These are phyloP conservation scores for Scleropages formosus DNA, from an alignment of 2,797 vertebrate genomes.

Conservation along the genomic window DNA sequence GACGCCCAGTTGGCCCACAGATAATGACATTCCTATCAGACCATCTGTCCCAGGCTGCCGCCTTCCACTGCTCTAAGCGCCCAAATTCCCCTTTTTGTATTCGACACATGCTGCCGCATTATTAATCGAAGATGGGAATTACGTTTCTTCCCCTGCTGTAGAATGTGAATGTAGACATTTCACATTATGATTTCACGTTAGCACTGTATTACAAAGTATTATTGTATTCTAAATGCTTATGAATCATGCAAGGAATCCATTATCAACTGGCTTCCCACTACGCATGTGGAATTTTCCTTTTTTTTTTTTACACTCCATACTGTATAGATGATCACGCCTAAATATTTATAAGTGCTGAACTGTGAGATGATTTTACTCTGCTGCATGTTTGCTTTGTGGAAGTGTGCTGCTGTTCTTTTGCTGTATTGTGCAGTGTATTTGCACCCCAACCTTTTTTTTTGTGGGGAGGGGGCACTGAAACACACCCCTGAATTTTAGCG, in stretches of 20 bases:
- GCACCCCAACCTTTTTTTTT: too few relatives aligned
- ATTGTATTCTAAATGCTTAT: slow-evolving; percentile 12
- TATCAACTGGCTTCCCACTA: not conserved
- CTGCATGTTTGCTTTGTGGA: too few relatives aligned
- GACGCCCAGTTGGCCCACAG: slow-evolving; percentile 3
- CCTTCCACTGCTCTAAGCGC: not conserved
- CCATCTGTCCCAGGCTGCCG: slow-evolving; percentile 31
- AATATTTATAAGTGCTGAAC: too few relatives aligned
- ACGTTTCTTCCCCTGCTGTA: not conserved
- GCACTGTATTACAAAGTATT: slow-evolving; percentile 1
- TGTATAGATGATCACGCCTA: too few relatives aligned
- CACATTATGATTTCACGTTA: slow-evolving; percentile 2
- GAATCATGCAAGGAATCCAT: not conserved
- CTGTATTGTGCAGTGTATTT: too few relatives aligned
- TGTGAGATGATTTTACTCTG: too few relatives aligned
- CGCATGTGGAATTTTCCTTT: not conserved
- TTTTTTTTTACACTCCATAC: too few relatives aligned
- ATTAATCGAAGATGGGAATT: slow-evolving; percentile 21
- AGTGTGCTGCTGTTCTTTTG: too few relatives aligned
- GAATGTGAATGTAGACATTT: not conserved
- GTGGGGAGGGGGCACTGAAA: too few relatives aligned
- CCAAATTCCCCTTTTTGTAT: slow-evolving; percentile 15
- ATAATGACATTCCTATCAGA: slow-evolving; percentile 26
- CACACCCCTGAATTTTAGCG: too few relatives aligned
- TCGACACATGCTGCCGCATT: not conserved